phyloP scores from a whole-genome alignment of 2,113 vertebrate species.

The Eira barbara region DNA sequence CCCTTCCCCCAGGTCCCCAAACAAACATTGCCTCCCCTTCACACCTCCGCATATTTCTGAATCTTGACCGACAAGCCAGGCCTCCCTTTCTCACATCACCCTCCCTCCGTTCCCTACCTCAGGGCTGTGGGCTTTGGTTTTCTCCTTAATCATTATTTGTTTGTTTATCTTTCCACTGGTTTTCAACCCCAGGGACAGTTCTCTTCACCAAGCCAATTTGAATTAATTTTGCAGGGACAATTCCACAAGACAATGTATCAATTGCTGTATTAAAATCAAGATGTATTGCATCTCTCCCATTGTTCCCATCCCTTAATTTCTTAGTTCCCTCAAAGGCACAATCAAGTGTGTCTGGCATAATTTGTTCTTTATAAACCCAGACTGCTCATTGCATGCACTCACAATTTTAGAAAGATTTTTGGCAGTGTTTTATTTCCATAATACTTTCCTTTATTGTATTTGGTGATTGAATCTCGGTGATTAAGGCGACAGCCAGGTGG shows the following conservation, averaged over 20 bases:
- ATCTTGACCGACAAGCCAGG: not conserved
- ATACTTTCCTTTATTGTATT: constrained; percentile 38
- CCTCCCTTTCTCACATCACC: too few relatives aligned
- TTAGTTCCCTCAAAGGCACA: constrained; percentile 74
- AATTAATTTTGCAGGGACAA: constrained; percentile 72
- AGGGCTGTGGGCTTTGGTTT: not conserved
- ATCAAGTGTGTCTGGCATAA: constrained; percentile 70
- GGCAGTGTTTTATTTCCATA: constrained; percentile 55
- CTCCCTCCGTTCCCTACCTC: not conserved
- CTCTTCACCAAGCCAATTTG: constrained; percentile 54
- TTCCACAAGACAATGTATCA: constrained; percentile 67
- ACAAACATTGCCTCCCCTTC: too few relatives aligned
- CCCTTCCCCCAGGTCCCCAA: not conserved
- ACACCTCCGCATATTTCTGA: not conserved
- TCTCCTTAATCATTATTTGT: constrained; percentile 63
- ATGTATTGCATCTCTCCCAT: constrained; percentile 35
- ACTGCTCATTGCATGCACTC: constrained; percentile 13
- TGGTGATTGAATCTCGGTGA: constrained; percentile 16
- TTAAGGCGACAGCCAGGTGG: not conserved
- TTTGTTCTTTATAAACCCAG: constrained; percentile 65
- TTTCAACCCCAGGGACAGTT: constrained; percentile 59
- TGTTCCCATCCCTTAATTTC: constrained; percentile 62
- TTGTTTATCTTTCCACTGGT: constrained; percentile 61
- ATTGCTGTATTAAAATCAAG: constrained; percentile 72
- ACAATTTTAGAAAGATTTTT: constrained; percentile 44